Percentiles rank a stretch among this genome's conserved stretches.
These are phyloP conservation scores for Rhyzopertha dominica DNA, from an alignment of 1,140 invertebrate genomes.

Conservation along the genomic window DNA sequence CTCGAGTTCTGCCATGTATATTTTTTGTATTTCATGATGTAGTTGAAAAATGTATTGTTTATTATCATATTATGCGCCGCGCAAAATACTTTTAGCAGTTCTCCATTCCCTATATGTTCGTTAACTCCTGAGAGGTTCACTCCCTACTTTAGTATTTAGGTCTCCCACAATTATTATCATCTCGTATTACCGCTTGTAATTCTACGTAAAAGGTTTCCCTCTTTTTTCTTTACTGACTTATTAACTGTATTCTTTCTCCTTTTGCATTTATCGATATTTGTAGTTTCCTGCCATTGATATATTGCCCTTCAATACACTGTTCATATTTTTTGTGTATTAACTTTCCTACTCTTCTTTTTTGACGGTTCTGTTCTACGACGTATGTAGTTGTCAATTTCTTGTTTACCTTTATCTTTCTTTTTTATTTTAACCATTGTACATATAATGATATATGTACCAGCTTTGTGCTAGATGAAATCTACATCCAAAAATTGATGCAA, in stretches of 20 bases:
- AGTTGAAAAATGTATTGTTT: constrained; percentile 2
- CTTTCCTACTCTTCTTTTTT: too few relatives aligned
- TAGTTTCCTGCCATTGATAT: too few relatives aligned
- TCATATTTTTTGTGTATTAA: too few relatives aligned
- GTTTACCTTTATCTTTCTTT: too few relatives aligned
- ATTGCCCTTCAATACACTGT: too few relatives aligned
- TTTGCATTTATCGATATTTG: constrained; percentile 1
- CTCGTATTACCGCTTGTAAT: constrained; percentile 3
- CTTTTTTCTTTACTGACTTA: constrained; percentile 9
- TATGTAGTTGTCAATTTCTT: too few relatives aligned
- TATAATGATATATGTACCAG: too few relatives aligned
- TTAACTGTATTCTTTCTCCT: constrained; percentile 2
- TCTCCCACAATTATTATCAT: too few relatives aligned
- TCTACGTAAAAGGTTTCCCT: constrained; percentile 4
- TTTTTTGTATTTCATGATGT: constrained; percentile 2
- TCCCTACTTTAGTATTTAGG: constrained; percentile 7
- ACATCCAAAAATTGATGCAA: too few relatives aligned
- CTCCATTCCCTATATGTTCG: constrained; percentile 12
- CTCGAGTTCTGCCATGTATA: constrained; percentile 7
- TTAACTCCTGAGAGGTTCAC: constrained; percentile 3
- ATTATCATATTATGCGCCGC: constrained; percentile 3
- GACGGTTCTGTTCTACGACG: too few relatives aligned
- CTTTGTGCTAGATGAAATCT: too few relatives aligned
- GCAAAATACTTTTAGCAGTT: constrained; percentile 10
- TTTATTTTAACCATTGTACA: too few relatives aligned